Conservation (phyloP, 1,140 invertebrate genomes). For the Saccostrea echinata region DNA sequence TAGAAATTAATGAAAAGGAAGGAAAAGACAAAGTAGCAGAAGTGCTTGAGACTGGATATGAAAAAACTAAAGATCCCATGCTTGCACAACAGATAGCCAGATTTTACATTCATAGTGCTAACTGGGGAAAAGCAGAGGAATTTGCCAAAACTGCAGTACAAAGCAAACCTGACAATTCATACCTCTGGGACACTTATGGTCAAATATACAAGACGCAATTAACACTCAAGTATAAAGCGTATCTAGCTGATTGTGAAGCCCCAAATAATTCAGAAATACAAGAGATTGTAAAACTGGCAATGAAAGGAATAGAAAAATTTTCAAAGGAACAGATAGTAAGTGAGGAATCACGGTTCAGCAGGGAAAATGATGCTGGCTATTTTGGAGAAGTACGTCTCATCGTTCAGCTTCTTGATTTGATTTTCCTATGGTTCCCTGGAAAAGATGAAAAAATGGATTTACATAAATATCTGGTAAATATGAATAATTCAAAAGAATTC, state of each 20-base stretch:
- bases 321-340: conserved; percentile 58
- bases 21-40: conserved; percentile 54
- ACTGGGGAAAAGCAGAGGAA: conserved; percentile 61
- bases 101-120: conserved; percentile 58
- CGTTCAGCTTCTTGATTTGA: conserved; percentile 51
- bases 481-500: conserved; percentile 35
- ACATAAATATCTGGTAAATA: conserved; percentile 56
- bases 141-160: conserved; percentile 58
- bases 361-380: conserved; percentile 59
- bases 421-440: conserved; percentile 42
- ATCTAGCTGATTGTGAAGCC: conserved; percentile 34
- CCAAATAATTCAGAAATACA: conserved; percentile 8
- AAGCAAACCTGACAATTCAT: conserved; percentile 62
- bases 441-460: conserved; percentile 42
- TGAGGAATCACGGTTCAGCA: conserved; percentile 39
- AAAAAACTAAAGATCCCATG: conserved; percentile 60
- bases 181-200: conserved; percentile 66
- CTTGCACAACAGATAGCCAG: conserved; percentile 66
- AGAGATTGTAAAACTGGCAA: conserved; percentile 50
- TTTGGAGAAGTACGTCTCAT: conserved; percentile 61
- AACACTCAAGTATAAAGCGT: conserved; percentile 47
- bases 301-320: conserved; percentile 55
- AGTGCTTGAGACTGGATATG: conserved; percentile 56
- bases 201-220: conserved; percentile 61
- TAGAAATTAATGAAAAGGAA: conserved; percentile 54